Base-by-base conservation (phyloP, 2,888 invertebrate species). In the Agonopterix alstromeriana region DNA sequence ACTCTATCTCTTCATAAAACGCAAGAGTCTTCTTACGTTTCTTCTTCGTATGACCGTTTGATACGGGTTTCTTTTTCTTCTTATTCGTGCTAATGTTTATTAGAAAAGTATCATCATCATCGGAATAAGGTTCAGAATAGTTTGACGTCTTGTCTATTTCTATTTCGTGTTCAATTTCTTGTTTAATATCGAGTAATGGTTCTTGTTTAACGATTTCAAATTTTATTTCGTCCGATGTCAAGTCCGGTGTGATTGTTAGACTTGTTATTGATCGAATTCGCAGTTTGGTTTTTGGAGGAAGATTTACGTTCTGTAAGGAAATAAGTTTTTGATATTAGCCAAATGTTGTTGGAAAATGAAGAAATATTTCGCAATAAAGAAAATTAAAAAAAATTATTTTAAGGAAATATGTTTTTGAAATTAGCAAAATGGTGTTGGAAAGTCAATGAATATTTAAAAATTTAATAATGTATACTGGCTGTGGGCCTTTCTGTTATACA, bases 1-100 rank as follows among this genome's bases (percentile, higher is more conserved):
- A 56, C 38, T 67, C 65, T 36, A 85, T 53, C 53, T 79, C 76
- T 53, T 48, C 71, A 49, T 60, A 81, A n/a, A 68, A 45, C 42
- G 55, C 53, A n/a, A 42, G 3, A 7, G 40, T 43, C 36, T 42
- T 49, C 14, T 49, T 54, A 10, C 50, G 48, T 27, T 54, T 55
- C 48, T 48, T 55, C 27, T 50, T 54, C 9, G n/a, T n/a, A 11
- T 38, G 38, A n/a, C 38, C 48, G 49, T 53, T 65, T 57, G 27
- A 55, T 36, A 14, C 10, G 11, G 38, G 17, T 10, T 45, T n/a
- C 48, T 51, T 51, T 51, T 62, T 61, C 49, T 59, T 57, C 46
- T 58, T 66, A 11, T 55, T 65, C 43, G 55, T 61, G 2, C 45
- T 57, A 9, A 52, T 48, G 14, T 55, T 58, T 46, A 65, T 58